phyloP scores from a whole-genome alignment of 2,888 invertebrate genomes.

The Drosophila subsilvestris region DNA sequence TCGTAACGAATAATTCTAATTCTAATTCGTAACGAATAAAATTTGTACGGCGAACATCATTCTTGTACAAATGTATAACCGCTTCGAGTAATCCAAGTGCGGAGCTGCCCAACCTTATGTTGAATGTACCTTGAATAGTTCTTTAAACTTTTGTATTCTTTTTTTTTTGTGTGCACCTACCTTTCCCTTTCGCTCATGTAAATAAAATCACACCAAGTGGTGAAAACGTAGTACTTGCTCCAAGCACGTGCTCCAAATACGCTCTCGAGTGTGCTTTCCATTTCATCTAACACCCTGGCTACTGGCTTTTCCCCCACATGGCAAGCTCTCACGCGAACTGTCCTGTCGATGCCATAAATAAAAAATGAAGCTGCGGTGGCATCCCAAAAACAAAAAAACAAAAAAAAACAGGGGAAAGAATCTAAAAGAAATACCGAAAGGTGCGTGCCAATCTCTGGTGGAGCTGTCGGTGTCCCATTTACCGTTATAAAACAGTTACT shows the following conservation, averaged over 20 bases:
- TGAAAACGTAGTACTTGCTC: conserved; percentile 53
- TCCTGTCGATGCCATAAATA: conserved; percentile 63
- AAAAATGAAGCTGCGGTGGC: conserved; percentile 63
- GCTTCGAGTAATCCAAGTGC: no score
- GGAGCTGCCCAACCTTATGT: neutral
- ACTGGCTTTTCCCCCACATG: neutral
- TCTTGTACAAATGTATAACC: neutral
- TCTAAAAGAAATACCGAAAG: conserved; percentile 35
- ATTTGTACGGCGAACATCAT: neutral
- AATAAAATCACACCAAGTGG: conserved; percentile 72
- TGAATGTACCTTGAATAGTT: neutral
- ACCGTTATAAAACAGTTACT: conserved; percentile 69
- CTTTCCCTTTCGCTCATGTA: conserved; percentile 41
- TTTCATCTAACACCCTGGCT: conserved; percentile 65
- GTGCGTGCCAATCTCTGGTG: conserved; percentile 62
- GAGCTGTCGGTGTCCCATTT: conserved; percentile 56
- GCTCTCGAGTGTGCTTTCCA: conserved; percentile 76
- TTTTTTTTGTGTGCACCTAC: conserved; percentile 24
- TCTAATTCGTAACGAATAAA: no score
- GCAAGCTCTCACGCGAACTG: conserved; percentile 30
- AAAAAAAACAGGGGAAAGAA: conserved; percentile 19
- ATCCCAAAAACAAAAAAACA: conserved; percentile 30
- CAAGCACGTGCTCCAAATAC: conserved; percentile 72
- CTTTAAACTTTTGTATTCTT: conserved; percentile 3
- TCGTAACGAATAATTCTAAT: no score